phyloP scores from a whole-genome alignment of 2,113 vertebrate genomes.

The Xenopus laevis region DNA sequence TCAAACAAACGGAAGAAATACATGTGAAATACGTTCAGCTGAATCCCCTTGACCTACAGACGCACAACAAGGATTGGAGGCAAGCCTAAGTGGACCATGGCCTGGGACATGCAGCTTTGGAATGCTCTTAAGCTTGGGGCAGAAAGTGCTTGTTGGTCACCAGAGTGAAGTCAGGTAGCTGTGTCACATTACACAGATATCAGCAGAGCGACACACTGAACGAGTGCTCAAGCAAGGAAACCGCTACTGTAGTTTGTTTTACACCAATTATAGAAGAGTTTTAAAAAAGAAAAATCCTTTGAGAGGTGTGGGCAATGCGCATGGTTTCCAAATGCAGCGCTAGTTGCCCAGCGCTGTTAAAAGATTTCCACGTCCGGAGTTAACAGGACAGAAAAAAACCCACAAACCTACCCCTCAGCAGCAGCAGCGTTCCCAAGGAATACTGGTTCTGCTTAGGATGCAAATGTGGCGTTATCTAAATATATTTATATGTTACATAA shows the following conservation, averaged over 20 bases:
- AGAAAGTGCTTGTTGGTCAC: not conserved
- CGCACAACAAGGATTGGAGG: not conserved
- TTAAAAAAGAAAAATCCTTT: no score
- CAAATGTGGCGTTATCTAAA: conserved; percentile 42
- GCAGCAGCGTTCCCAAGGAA: conserved; percentile 40
- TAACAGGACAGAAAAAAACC: conserved; percentile 20
- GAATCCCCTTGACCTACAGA: not conserved
- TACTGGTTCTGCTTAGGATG: conserved; percentile 41
- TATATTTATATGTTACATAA: conserved; percentile 47
- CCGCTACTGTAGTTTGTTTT: not conserved
- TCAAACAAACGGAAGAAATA: not conserved
- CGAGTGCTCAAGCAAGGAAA: not conserved
- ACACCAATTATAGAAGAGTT: no score
- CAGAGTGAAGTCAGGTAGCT: not conserved
- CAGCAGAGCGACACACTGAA: conserved; percentile 1
- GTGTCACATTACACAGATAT: not conserved
- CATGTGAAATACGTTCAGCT: not conserved
- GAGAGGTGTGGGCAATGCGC: conserved; percentile 19
- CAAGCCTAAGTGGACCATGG: not conserved
- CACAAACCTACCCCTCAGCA: conserved; percentile 34
- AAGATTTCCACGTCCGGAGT: conserved; percentile 29
- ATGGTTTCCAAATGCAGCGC: conserved; percentile 25
- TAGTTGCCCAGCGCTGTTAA: conserved; percentile 14
- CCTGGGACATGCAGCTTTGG: not conserved
- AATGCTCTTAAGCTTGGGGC: not conserved